Evolutionary conservation across 2,888 invertebrate species (phyloP).

Genomic region (Ectemnius continuus): DNA sequence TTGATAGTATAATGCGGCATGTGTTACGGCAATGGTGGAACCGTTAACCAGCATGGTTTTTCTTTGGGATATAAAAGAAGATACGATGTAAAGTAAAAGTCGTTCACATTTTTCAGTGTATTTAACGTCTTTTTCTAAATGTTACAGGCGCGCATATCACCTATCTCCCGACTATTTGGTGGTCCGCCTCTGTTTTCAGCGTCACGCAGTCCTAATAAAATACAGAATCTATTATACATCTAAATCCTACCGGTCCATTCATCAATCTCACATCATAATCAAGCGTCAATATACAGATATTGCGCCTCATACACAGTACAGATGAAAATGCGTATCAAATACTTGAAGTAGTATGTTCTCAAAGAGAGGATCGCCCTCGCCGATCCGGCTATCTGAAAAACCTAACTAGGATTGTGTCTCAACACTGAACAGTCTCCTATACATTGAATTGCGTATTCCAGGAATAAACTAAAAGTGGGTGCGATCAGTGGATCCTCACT

Average conservation of each 20-base stretch:
- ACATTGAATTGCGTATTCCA: too few species aligned
- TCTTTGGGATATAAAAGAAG: not conserved
- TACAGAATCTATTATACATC: constrained; percentile 38
- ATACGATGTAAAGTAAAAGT: constrained; percentile 15
- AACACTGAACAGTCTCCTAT: too few species aligned
- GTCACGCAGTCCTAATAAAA: constrained; percentile 42
- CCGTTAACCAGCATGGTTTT: not conserved
- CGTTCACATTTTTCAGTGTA: constrained; percentile 24
- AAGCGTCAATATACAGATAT: too few species aligned
- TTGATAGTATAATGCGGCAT: too few species aligned
- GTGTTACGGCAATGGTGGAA: too few species aligned
- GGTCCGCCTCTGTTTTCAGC: constrained; percentile 9
- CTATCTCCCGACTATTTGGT: constrained; percentile 13
- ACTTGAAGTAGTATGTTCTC: not conserved
- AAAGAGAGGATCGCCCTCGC: too few species aligned
- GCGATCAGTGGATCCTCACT: not conserved
- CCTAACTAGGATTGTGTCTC: too few species aligned
- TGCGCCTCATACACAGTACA: too few species aligned
- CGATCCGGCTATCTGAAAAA: too few species aligned
- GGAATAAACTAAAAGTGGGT: not conserved
- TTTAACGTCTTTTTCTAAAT: constrained; percentile 31
- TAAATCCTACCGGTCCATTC: not conserved
- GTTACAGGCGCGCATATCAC: constrained; percentile 28
- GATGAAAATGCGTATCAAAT: not conserved
- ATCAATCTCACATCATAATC: not conserved